Percentiles rank a stretch among this genome's conserved stretches.
Evolutionary conservation across 1,140 invertebrate species (phyloP).

Genomic region (Drosophila orena): DNA sequence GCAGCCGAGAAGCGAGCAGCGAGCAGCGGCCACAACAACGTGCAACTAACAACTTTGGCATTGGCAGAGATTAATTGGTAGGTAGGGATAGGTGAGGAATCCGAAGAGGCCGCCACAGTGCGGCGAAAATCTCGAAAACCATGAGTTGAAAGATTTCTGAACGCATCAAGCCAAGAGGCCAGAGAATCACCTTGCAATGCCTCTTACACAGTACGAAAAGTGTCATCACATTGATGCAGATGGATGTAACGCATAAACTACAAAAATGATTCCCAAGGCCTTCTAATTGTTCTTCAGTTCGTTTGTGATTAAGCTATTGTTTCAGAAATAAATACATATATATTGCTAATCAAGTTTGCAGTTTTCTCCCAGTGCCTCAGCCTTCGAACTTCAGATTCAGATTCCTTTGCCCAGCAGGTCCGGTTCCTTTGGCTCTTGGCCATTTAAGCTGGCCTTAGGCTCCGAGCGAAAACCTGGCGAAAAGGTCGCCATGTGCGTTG

Average conservation of each 20-base stretch:
- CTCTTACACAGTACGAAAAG: slow-evolving; percentile 18
- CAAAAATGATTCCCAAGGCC: not conserved
- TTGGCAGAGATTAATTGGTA: slow-evolving; percentile 84
- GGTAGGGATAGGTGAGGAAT: slow-evolving; percentile 76
- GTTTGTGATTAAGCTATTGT: not conserved
- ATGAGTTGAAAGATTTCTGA: slow-evolving; percentile 78
- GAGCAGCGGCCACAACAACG: slow-evolving; percentile 44
- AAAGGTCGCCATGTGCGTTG: slow-evolving; percentile 66
- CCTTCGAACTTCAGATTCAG: slow-evolving; percentile 21
- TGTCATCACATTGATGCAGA: not conserved
- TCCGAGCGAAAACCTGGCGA: slow-evolving; percentile 56
- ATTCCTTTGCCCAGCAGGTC: slow-evolving; percentile 46
- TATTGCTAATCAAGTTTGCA: not conserved
- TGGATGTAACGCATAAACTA: no score
- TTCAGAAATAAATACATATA: not conserved
- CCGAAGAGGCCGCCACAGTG: slow-evolving; percentile 16
- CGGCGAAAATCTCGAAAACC: slow-evolving; percentile 65
- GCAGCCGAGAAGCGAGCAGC: slow-evolving; percentile 9
- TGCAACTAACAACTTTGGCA: slow-evolving; percentile 84
- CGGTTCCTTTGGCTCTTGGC: slow-evolving; percentile 47
- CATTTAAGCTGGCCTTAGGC: slow-evolving; percentile 50
- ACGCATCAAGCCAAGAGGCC: slow-evolving; percentile 67
- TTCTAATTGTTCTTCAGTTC: not conserved
- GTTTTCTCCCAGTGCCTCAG: slow-evolving; percentile 16
- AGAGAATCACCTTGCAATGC: slow-evolving; percentile 75